Conservation (phyloP, 1,140 invertebrate species). For the Thaumatotibia leucotreta region DNA sequence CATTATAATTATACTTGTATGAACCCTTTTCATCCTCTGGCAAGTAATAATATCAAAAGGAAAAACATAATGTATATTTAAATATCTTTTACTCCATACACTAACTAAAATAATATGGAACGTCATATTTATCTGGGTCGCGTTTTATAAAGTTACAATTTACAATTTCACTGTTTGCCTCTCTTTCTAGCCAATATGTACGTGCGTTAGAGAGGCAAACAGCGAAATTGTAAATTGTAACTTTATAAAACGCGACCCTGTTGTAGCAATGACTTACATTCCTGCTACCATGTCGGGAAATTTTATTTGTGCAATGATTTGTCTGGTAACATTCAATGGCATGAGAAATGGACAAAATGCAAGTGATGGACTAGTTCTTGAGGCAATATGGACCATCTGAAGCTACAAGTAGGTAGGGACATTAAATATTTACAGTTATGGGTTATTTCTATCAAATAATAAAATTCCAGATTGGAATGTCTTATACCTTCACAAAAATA, state of each 20-base stretch:
- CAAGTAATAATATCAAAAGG: neutral
- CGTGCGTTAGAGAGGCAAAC: too few species aligned
- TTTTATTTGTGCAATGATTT: neutral
- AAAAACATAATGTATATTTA: neutral
- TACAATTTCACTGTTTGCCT: too few species aligned
- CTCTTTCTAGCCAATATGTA: too few species aligned
- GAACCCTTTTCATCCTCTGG: too few species aligned
- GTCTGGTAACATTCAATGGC: neutral
- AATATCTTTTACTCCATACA: neutral
- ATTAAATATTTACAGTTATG: constrained; percentile 62
- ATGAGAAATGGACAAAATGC: neutral
- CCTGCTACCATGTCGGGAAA: neutral
- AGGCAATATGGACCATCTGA: constrained; percentile 8
- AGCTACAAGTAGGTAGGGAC: constrained; percentile 24
- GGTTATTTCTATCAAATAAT: constrained; percentile 53
- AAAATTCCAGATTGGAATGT: constrained; percentile 50
- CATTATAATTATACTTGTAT: too few species aligned
- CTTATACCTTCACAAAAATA: constrained; percentile 21
- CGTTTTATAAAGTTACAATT: too few species aligned
- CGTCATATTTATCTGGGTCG: neutral
- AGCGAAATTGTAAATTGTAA: too few species aligned
- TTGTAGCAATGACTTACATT: neutral
- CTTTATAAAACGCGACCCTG: too few species aligned
- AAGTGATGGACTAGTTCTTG: neutral
- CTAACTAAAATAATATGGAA: neutral